Evolutionary conservation across 1,140 invertebrate genomes (phyloP), one percentile per base, ranked within the genome.

Genomic region (Chrysoperla carnea): DNA sequence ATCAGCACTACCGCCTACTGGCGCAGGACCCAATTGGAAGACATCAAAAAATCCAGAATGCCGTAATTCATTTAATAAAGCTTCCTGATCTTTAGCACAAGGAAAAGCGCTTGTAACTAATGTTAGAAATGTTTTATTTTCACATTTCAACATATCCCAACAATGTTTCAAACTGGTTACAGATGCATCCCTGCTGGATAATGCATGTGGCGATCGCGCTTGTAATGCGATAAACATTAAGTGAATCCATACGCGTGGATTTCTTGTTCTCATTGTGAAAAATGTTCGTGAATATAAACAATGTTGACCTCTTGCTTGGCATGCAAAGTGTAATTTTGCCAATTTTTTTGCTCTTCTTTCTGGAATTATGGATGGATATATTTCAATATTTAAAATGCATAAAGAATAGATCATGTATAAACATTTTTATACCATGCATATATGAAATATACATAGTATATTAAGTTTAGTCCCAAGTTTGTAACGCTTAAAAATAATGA

Each of bases 51-150:
- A 93, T 17, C 87, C 77, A 31, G 77, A 75, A 52, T 81, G 74
- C n/a, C 85, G 72, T 6, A 95, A 64, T 65, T 95, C 90, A 54
- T 81, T 81, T 13, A 91, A 62, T 17, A 94, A 58, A 46, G 73
- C 69, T 49, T 90, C 83, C 61, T 90, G 84, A 54, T 93, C 89
- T 76, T 89, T 90, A 37, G 76, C 63, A 42, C 81, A 80, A 1
- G 90, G 89, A 68, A 95, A 95, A 36, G 86, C 84, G 43, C 86
- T 86, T 3, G 88, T 94, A 6, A 94, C 88, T 27, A 94, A 68
- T 23, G 88, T 88, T 5, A 90, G 69, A 60, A 94, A 95, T 37
- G 79, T 81, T 57, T 81, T 84, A 56, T 83, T 86, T 63, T 93
- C 87, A 57, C 78, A 81, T 63, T 88, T 88, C 48, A 94, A 67